phyloP scores from a whole-genome alignment of 2,797 vertebrate species.

The Synaphobranchus kaupii region DNA sequence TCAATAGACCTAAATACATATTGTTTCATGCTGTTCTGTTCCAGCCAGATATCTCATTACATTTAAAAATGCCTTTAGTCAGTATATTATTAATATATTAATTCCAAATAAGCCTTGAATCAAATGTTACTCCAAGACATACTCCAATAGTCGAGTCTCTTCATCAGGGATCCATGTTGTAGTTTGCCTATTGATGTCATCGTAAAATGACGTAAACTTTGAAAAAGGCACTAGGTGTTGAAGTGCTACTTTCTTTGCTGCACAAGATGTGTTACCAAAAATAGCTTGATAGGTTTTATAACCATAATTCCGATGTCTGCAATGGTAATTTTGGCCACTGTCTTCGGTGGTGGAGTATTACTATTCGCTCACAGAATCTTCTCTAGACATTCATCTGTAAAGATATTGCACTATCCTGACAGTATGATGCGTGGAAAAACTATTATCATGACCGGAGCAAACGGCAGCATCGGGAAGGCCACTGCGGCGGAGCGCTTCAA shows the following conservation, averaged over 20 bases:
- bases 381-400: conserved; percentile 47
- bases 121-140: no score
- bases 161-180: neutral
- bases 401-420: conserved; percentile 52
- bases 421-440: conserved; percentile 83
- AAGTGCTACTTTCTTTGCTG: neutral
- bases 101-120: no score
- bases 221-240: neutral
- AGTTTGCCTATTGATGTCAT: neutral
- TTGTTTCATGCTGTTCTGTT: no score
- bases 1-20: no score
- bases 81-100: no score
- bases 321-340: conserved; percentile 69
- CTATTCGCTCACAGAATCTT: conserved; percentile 71
- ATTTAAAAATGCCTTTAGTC: no score
- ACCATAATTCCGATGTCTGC: conserved; percentile 57
- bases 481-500: conserved; percentile 83
- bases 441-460: conserved; percentile 90
- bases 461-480: conserved; percentile 88
- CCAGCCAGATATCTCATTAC: no score
- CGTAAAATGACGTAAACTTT: neutral
- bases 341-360: conserved; percentile 76
- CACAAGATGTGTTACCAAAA: neutral
- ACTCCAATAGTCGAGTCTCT: no score
- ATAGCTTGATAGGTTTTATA: neutral